Evolutionary conservation across 2,888 invertebrate genomes (phyloP).

Genomic region (Calameuta filiformis): DNA sequence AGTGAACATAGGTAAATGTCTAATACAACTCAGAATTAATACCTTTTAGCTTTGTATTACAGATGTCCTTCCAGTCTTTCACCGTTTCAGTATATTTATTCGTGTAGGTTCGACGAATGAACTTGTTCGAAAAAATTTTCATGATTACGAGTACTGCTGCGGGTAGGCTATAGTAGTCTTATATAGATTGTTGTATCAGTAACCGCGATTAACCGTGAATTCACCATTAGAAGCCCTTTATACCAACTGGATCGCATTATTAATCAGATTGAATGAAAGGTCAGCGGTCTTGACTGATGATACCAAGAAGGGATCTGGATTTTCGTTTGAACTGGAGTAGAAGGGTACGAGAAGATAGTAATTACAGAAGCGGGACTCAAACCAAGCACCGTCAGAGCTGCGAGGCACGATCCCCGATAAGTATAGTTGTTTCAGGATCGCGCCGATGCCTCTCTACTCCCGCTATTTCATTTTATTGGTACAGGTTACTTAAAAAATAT

Average conservation of each 20-base stretch:
- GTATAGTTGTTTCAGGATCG: constrained; percentile 64
- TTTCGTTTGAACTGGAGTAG: constrained; percentile 42
- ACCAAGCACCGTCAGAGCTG: constrained; percentile 51
- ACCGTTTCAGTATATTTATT: background rate
- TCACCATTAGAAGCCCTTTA: background rate
- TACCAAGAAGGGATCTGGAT: constrained; percentile 22
- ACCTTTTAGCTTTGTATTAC: background rate
- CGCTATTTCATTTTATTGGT: constrained; percentile 63
- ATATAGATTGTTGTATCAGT: background rate
- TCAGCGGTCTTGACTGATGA: constrained; percentile 18
- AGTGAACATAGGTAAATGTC: background rate
- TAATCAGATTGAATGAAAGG: constrained; percentile 12
- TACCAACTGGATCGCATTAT: background rate
- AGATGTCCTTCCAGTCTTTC: background rate
- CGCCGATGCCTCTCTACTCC: constrained; percentile 59
- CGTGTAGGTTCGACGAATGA: background rate
- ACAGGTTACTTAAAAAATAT: constrained; percentile 59
- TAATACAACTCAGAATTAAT: background rate
- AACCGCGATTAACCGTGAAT: background rate
- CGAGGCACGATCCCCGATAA: constrained; percentile 64
- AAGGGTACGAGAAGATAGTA: constrained; percentile 56
- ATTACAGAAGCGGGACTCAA: constrained; percentile 62
- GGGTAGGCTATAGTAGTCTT: background rate
- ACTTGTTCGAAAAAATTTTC: background rate
- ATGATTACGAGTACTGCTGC: background rate